Conservation (phyloP, 1,140 invertebrate genomes). For the Apis cerana region DNA sequence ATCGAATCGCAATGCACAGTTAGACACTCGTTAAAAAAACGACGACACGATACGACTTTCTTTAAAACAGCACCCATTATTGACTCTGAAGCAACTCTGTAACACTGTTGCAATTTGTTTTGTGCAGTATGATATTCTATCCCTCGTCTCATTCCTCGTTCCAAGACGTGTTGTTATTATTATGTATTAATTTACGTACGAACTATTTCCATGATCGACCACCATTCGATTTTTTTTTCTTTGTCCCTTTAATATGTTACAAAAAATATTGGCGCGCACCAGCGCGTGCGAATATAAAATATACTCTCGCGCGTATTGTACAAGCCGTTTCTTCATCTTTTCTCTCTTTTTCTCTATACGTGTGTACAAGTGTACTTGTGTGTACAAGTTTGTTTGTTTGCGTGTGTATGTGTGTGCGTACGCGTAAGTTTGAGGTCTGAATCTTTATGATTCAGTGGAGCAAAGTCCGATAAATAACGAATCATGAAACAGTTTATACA, state of each 20-base stretch:
- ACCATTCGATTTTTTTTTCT: neutral
- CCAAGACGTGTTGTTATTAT: no score
- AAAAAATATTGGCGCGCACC: slow-evolving; percentile 60
- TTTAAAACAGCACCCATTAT: slow-evolving; percentile 34
- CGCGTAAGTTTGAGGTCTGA: neutral
- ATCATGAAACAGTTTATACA: neutral
- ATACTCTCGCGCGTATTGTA: slow-evolving; percentile 61
- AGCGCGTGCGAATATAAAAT: slow-evolving; percentile 60
- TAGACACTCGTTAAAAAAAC: neutral
- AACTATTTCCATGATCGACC: neutral
- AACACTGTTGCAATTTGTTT: neutral
- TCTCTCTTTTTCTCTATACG: neutral
- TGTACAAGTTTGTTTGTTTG: neutral
- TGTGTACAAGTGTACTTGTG: neutral
- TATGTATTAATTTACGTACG: neutral
- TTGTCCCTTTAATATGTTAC: slow-evolving; percentile 44
- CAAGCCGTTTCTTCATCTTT: slow-evolving; percentile 45
- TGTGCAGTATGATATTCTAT: slow-evolving; percentile 1
- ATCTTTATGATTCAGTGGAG: neutral
- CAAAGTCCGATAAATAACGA: neutral
- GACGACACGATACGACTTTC: neutral
- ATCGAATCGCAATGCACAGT: neutral
- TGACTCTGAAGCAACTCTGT: slow-evolving; percentile 8
- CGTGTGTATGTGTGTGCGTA: neutral
- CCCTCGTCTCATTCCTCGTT: no score